These are phyloP conservation scores for Argyrosomus regius DNA, from an alignment of 2,797 vertebrate species.

Conservation along the genomic window DNA sequence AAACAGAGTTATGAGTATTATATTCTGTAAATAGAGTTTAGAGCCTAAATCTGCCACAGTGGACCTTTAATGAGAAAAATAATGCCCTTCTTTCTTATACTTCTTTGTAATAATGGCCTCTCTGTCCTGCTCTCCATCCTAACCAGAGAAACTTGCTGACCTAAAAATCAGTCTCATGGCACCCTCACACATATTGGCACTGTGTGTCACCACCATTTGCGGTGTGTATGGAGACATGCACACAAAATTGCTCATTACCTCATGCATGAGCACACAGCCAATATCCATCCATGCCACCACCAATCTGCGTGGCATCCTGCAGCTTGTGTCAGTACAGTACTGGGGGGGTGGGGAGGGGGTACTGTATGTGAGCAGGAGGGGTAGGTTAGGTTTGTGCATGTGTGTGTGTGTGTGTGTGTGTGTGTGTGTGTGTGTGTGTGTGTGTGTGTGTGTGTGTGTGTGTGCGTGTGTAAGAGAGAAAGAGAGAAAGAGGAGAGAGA, in stretches of 20 bases:
- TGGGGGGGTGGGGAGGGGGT: neutral
- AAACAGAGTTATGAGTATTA: no score
- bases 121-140: neutral
- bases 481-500: neutral
- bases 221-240: constrained; percentile 10
- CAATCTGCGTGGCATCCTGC: constrained; percentile 20
- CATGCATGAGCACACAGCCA: constrained; percentile 38
- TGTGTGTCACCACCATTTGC: constrained; percentile 33
- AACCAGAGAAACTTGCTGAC: constrained; percentile 36
- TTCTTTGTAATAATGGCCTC: no score
- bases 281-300: constrained; percentile 23
- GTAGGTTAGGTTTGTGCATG: constrained; percentile 11
- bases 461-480: constrained; percentile 11
- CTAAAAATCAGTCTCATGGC: constrained; percentile 36
- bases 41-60: neutral
- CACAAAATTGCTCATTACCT: constrained; percentile 4
- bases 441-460: neutral
- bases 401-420: neutral
- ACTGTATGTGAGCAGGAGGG: constrained; percentile 9
- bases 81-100: neutral
- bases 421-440: constrained; percentile 7
- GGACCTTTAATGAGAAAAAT: neutral
- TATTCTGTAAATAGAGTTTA: no score
- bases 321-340: constrained; percentile 14
- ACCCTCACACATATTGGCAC: constrained; percentile 26